A percentile compares a stretch with the other conserved stretches of the same genome.
phyloP scores from a whole-genome alignment of 2,888 invertebrate genomes.

The Drosophila yooni region DNA sequence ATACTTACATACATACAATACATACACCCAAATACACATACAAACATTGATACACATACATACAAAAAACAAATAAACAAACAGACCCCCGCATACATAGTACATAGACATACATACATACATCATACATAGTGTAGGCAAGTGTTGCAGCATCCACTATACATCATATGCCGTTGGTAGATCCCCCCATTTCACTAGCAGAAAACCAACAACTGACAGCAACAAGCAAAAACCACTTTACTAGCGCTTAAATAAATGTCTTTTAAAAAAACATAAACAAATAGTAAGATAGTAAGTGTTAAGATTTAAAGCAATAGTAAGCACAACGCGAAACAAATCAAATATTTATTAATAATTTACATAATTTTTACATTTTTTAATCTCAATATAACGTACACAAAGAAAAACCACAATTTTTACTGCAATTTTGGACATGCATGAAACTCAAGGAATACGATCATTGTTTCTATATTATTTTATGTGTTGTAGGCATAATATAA shows the following conservation, averaged over 20 bases:
- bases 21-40: slow-evolving; percentile 18
- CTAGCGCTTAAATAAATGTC: slow-evolving; percentile 79
- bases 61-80: slow-evolving; percentile 16
- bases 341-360: slow-evolving; percentile 76
- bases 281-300: slow-evolving; percentile 80
- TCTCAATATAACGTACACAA: slow-evolving; percentile 65
- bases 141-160: slow-evolving; percentile 64
- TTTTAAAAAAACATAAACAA: slow-evolving; percentile 61
- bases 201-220: slow-evolving; percentile 47
- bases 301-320: slow-evolving; percentile 71
- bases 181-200: slow-evolving; percentile 34
- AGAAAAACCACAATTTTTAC: slow-evolving; percentile 23
- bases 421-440: slow-evolving; percentile 38
- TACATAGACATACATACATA: slow-evolving; percentile 43
- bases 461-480: slow-evolving; percentile 47
- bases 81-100: slow-evolving; percentile 32
- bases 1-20: slow-evolving; percentile 54
- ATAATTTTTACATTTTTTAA: slow-evolving; percentile 59
- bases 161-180: slow-evolving; percentile 60
- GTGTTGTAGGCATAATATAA: slow-evolving; percentile 48
- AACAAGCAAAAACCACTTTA: slow-evolving; percentile 64
- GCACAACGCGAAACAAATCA: slow-evolving; percentile 64
- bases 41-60: slow-evolving; percentile 3
- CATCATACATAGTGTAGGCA: slow-evolving; percentile 59
- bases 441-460: slow-evolving; percentile 49